phyloP scores from a whole-genome alignment of 2,797 vertebrate species.

The Botia kubotai region DNA sequence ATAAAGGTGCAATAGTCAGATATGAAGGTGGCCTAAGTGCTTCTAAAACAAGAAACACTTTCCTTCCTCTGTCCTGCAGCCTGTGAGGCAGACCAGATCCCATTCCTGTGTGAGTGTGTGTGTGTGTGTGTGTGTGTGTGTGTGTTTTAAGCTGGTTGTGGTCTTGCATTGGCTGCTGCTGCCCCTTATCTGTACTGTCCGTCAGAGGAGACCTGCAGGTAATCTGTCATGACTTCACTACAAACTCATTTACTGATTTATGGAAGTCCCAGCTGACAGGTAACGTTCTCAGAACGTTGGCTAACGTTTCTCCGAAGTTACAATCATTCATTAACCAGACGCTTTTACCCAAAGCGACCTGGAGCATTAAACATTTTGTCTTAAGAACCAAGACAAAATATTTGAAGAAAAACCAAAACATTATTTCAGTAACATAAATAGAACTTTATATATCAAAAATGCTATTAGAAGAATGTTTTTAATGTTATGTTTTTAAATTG shows the following conservation, averaged over 20 bases:
- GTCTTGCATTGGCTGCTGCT: constrained; percentile 16
- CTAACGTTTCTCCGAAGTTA: no score
- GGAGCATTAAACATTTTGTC: no score
- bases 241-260: constrained; percentile 22
- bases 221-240: constrained; percentile 26
- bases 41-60: constrained; percentile 55
- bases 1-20: constrained; percentile 49
- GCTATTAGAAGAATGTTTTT: no score
- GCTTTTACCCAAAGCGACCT: no score
- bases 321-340: no score
- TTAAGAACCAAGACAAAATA: no score
- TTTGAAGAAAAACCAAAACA: no score
- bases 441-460: no score
- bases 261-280: neutral
- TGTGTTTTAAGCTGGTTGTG: constrained; percentile 52
- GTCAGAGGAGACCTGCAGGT: constrained; percentile 47
- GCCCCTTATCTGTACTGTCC: constrained; percentile 46
- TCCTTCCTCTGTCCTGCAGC: constrained; percentile 56
- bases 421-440: no score
- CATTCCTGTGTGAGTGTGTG: constrained; percentile 71
- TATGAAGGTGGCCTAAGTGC: constrained; percentile 50
- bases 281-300: no score
- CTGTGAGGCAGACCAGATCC: constrained; percentile 80
- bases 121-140: constrained; percentile 73
- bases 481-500: no score